Conservation (phyloP, 2,113 vertebrate genomes). For the Pachypanchax playfairii region DNA sequence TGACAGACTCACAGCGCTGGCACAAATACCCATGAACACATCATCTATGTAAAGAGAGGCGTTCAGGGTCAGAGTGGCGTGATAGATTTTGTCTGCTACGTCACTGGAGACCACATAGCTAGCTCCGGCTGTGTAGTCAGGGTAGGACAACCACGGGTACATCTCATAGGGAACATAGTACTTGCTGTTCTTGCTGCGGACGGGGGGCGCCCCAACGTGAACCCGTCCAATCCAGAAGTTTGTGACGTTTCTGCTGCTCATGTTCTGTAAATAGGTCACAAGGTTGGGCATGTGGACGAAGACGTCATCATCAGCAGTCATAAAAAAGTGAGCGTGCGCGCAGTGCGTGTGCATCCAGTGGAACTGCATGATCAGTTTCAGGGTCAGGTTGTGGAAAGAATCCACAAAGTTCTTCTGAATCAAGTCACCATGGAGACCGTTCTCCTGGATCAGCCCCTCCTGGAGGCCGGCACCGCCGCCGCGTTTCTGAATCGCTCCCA, state of each 20-base stretch:
- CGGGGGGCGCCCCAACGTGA: constrained; percentile 87
- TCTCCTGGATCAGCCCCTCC: constrained; percentile 80
- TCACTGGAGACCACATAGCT: constrained; percentile 90
- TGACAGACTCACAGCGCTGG: constrained; percentile 85
- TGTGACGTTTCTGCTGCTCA: constrained; percentile 74
- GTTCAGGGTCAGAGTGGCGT: constrained; percentile 88
- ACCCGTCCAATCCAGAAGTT: constrained; percentile 94
- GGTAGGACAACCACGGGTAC: constrained; percentile 93
- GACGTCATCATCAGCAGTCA: constrained; percentile 95
- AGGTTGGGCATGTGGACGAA: constrained; percentile 97
- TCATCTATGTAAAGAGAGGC: constrained; percentile 94
- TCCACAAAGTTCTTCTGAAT: constrained; percentile 95
- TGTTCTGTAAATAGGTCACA: constrained; percentile 85
- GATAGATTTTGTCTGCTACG: constrained; percentile 87
- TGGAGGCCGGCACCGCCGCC: constrained; percentile 63
- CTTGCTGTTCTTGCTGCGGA: constrained; percentile 88
- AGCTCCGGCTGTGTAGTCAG: constrained; percentile 93
- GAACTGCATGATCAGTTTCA: constrained; percentile 93
- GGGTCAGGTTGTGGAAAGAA: constrained; percentile 94
- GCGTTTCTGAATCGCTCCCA: constrained; percentile 73
- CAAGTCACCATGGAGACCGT: constrained; percentile 81
- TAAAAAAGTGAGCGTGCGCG: constrained; percentile 89
- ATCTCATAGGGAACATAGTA: constrained; percentile 91
- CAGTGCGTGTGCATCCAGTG: constrained; percentile 90
- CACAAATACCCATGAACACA: constrained; percentile 97